Conservation (phyloP, 2,113 vertebrate species). For the Saccopteryx bilineata region DNA sequence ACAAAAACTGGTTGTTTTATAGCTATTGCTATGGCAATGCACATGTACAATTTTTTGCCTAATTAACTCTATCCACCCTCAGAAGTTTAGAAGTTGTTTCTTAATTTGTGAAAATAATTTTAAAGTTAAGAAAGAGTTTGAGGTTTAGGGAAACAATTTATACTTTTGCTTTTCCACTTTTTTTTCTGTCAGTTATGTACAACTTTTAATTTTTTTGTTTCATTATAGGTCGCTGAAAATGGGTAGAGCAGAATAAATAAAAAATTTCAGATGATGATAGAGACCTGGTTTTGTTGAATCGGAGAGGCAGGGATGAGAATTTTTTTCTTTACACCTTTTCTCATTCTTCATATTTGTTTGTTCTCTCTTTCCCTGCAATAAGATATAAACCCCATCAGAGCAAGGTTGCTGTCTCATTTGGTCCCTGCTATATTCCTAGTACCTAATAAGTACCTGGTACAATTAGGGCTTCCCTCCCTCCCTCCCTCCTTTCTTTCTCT, state of each 20-base stretch:
- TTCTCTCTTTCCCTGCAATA: neutral
- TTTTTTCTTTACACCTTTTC: neutral
- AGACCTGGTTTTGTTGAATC: neutral
- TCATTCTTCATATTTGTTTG: neutral
- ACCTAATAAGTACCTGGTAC: neutral
- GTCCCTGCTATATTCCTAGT: neutral
- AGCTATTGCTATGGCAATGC: constrained; percentile 37
- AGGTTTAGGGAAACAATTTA: neutral
- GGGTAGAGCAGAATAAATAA: neutral
- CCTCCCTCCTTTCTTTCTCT: too few species aligned
- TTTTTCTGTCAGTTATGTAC: neutral
- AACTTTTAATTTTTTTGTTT: neutral
- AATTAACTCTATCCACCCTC: constrained; percentile 60
- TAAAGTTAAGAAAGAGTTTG: constrained; percentile 54
- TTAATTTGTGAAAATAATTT: constrained; percentile 70
- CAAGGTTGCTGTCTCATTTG: neutral
- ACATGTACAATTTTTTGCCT: constrained; percentile 49
- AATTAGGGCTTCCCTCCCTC: neutral
- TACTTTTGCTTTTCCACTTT: neutral
- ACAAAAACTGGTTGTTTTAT: constrained; percentile 38
- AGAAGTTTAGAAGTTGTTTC: constrained; percentile 62
- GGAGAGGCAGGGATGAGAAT: neutral
- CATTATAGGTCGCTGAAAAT: neutral
- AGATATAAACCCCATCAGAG: neutral
- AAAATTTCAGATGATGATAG: neutral